Percentiles rank a stretch among this genome's conserved stretches.
Evolutionary conservation across 1,140 invertebrate genomes (phyloP).

Genomic region (Zelostemma sp.): DNA sequence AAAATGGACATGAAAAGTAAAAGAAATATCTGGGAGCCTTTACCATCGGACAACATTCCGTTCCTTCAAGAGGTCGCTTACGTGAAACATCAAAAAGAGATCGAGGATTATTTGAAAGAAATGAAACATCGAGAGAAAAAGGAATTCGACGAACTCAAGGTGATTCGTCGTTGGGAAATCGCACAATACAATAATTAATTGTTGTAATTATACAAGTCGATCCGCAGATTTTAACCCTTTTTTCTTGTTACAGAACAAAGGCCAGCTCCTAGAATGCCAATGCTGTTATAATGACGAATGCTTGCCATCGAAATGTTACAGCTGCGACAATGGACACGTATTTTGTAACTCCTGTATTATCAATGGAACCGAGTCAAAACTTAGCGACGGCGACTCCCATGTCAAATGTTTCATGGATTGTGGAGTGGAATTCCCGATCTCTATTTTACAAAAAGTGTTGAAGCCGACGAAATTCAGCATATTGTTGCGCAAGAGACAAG

Average conservation of each 20-base stretch:
- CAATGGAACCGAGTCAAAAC: slow-evolving; percentile 67
- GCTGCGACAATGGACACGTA: slow-evolving; percentile 72
- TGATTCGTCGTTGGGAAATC: slow-evolving; percentile 16
- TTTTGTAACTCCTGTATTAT: slow-evolving; percentile 75
- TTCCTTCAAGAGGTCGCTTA: slow-evolving; percentile 71
- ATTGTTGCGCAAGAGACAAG: slow-evolving; percentile 70
- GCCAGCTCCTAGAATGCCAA: slow-evolving; percentile 66
- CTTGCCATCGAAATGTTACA: slow-evolving; percentile 72
- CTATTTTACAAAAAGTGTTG: slow-evolving; percentile 69
- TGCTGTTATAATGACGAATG: slow-evolving; percentile 76
- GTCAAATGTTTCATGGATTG: slow-evolving; percentile 71
- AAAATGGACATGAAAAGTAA: slow-evolving; percentile 40
- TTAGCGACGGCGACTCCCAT: slow-evolving; percentile 71
- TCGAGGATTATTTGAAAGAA: slow-evolving; percentile 60
- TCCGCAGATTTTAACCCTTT: neutral
- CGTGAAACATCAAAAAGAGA: slow-evolving; percentile 65
- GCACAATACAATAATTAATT: neutral
- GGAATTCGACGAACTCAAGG: slow-evolving; percentile 58
- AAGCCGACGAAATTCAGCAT: slow-evolving; percentile 71
- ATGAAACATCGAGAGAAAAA: slow-evolving; percentile 50
- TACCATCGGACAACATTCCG: slow-evolving; percentile 56
- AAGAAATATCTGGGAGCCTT: neutral
- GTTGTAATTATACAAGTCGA: neutral
- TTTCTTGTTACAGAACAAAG: slow-evolving; percentile 54
- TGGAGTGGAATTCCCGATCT: slow-evolving; percentile 64